Percentiles rank a stretch among this genome's conserved stretches.
Conservation (phyloP, 2,113 vertebrate species). For the Todiramphus saurophagus region DNA sequence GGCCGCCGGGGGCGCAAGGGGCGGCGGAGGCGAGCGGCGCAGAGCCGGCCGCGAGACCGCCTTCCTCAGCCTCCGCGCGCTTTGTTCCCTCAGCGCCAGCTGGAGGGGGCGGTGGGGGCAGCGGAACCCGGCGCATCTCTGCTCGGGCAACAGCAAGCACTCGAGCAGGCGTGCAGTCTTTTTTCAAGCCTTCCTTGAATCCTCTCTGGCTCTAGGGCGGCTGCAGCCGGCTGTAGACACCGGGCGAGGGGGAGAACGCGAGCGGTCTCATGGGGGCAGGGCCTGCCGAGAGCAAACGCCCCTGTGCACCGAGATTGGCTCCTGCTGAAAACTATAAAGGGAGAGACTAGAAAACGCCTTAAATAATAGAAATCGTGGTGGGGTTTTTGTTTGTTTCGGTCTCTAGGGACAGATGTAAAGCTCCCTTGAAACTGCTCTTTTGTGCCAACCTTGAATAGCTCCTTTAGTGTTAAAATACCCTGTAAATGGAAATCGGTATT, state of each 20-base stretch:
- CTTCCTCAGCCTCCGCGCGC: accelerated
- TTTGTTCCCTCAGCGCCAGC: accelerated
- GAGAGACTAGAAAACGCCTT: not conserved
- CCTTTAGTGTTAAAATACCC: not conserved
- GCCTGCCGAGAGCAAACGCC: too few species aligned
- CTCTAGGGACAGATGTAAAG: not conserved
- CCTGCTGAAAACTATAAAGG: not conserved
- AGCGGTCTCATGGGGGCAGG: not conserved
- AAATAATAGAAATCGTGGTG: not conserved
- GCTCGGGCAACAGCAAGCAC: not conserved
- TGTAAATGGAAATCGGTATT: not conserved
- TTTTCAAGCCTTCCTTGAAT: not conserved
- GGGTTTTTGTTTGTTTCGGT: not conserved
- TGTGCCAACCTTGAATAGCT: not conserved
- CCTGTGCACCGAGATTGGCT: not conserved
- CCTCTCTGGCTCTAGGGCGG: not conserved
- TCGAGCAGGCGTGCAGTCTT: accelerated
- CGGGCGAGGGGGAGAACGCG: not conserved
- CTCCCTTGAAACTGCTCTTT: not conserved
- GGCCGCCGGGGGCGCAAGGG: not conserved
- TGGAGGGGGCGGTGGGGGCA: accelerated
- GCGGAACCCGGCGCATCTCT: accelerated
- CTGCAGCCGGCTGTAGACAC: accelerated
- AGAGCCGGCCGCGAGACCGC: accelerated
- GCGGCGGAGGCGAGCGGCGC: too few species aligned